Base-by-base conservation (phyloP, 2,888 invertebrate genomes). In the Anthophora plumipes region DNA sequence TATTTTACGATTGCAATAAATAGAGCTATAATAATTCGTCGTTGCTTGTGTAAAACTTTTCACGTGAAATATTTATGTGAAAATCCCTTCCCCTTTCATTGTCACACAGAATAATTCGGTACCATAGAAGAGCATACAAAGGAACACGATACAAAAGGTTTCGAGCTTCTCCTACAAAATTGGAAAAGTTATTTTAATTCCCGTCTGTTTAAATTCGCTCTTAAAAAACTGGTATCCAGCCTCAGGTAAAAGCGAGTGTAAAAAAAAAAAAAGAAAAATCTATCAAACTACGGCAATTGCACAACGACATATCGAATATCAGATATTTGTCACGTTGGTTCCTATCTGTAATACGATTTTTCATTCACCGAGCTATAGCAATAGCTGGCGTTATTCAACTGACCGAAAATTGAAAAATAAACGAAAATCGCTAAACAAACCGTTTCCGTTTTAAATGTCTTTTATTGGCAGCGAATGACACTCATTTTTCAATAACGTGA, bases 311-410 rank as follows among this genome's bases (percentile, higher is more conserved):
- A 59, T 72, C 66, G 72, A 25, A 25, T 61, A 50, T 54, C 72
- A 66, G 52, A 72, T 57, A 72, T 77, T 67, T 72, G 20, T 71
- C 77, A 72, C 50, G 22, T 39, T n/a, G 17, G 22, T 39, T 55
- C 9, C 54, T 57, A 66, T 60, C 54, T 22, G 20, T 52, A 64
- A 57, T 70, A 63, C 17, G 22, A 76, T 64, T 76, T 64, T 59
- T 57, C 57, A 64, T 59, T 52, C 60, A 22, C 7, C 20, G 17
- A n/a, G 1, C 46, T 37, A 41, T 50, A 41, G 55, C 61, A 75
- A 68, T 43, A 60, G 9, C 22, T 20, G 31, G 17, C 4, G n/a
- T 39, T 39, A 48, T 41, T 12, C 57, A 20, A 12, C 7, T 39
- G 17, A 9, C 20, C 14, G 7, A 54, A 54, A 25, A 39, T 31